Conservation (phyloP, 2,888 invertebrate species). For the Amphipoea oculea region DNA sequence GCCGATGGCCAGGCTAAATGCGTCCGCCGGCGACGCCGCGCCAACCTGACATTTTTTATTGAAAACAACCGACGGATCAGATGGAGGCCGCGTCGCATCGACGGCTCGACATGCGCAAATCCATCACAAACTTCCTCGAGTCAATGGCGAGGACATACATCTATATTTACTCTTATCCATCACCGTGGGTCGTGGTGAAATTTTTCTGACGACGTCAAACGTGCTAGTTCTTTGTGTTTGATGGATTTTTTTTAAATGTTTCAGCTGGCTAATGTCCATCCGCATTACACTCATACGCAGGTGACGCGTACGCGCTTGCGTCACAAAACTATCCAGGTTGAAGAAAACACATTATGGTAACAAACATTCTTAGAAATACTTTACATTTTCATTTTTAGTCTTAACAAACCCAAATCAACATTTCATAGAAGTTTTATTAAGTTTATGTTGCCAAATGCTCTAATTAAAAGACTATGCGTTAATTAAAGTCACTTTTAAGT, state of each 20-base stretch:
- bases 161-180: constrained; percentile 85
- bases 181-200: constrained; percentile 73
- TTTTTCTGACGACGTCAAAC: constrained; percentile 75
- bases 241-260: constrained; percentile 66
- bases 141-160: constrained; percentile 89
- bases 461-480: constrained; percentile 5
- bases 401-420: constrained; percentile 11
- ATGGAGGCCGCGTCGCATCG: constrained; percentile 82
- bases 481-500: not conserved
- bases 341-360: constrained; percentile 30
- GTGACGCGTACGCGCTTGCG: constrained; percentile 69
- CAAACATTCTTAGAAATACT: constrained; percentile 16
- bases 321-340: constrained; percentile 56
- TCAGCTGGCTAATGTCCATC: constrained; percentile 76
- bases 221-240: constrained; percentile 64
- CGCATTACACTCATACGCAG: constrained; percentile 70
- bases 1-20: constrained; percentile 87
- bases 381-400: not conserved
- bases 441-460: constrained; percentile 17
- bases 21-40: constrained; percentile 83
- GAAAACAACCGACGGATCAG: constrained; percentile 87
- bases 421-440: constrained; percentile 22
- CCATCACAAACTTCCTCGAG: constrained; percentile 86
- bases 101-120: constrained; percentile 84
- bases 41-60: constrained; percentile 89